phyloP scores from a whole-genome alignment of 2,797 vertebrate genomes.

The Hafferia zeledoni region DNA sequence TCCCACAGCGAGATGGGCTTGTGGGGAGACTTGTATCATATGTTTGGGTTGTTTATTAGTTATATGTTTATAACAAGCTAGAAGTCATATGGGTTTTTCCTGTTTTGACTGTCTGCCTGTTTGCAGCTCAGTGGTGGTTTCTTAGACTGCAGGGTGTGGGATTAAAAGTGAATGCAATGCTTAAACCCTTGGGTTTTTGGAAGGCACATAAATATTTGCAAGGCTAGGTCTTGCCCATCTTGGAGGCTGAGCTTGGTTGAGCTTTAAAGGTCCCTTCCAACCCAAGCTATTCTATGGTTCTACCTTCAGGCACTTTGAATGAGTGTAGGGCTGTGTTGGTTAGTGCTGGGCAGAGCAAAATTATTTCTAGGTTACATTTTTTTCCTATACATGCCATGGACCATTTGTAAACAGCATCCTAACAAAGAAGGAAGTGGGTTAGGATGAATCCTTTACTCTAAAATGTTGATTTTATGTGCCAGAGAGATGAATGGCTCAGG shows the following conservation, averaged over 20 bases:
- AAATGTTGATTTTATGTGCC: neutral
- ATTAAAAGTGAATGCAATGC: rapidly evolving
- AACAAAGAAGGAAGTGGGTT: neutral
- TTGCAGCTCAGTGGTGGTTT: neutral
- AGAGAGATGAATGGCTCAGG: neutral
- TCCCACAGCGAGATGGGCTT: neutral
- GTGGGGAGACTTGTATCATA: neutral
- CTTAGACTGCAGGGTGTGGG: too few species aligned
- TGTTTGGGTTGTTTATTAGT: neutral
- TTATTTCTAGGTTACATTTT: neutral
- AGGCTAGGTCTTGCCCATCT: neutral
- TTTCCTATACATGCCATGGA: neutral
- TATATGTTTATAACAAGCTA: neutral
- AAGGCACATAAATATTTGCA: neutral
- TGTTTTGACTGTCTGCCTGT: neutral
- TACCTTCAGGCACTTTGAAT: neutral
- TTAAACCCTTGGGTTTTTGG: neutral
- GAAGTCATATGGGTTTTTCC: neutral
- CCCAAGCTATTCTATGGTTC: neutral
- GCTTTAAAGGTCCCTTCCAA: neutral
- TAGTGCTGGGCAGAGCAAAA: neutral
- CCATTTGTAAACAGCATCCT: neutral
- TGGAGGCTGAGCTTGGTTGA: neutral
- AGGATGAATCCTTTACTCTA: neutral
- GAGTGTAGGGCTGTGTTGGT: rapidly evolving